These are phyloP conservation scores for Sitta carolinensis DNA, from an alignment of 2,797 vertebrate genomes.

Conservation along the genomic window DNA sequence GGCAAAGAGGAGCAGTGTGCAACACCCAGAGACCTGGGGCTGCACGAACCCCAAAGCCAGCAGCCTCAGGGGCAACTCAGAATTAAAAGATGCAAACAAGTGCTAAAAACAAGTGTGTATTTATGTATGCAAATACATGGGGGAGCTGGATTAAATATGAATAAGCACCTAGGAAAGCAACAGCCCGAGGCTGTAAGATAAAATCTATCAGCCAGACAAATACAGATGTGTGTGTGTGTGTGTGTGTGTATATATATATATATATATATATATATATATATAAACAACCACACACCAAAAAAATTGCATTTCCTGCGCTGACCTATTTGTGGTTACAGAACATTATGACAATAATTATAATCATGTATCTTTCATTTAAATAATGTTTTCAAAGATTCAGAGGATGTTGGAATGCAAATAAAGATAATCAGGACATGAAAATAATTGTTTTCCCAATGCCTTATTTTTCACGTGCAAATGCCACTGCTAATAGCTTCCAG, in stretches of 20 bases:
- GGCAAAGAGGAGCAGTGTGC: background rate
- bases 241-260: background rate
- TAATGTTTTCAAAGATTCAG: background rate
- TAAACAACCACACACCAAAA: background rate
- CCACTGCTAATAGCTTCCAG: background rate
- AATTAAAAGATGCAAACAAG: constrained; percentile 47
- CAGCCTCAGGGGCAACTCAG: background rate
- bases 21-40: background rate
- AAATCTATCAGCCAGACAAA: constrained; percentile 35
- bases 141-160: constrained; percentile 33
- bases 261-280: background rate
- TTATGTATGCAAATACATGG: constrained; percentile 24
- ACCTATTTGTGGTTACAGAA: constrained; percentile 24
- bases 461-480: constrained; percentile 31
- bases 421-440: background rate
- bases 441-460: constrained; percentile 31
- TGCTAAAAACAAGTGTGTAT: constrained; percentile 22
- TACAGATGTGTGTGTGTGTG: background rate
- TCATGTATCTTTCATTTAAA: constrained; percentile 13
- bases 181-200: background rate
- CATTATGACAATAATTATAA: constrained; percentile 26
- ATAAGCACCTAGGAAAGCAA: constrained; percentile 1
- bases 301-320: background rate
- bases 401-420: constrained; percentile 7
- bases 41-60: background rate